These are phyloP conservation scores for Spea hammondii DNA, from an alignment of 2,797 vertebrate species.

Conservation along the genomic window DNA sequence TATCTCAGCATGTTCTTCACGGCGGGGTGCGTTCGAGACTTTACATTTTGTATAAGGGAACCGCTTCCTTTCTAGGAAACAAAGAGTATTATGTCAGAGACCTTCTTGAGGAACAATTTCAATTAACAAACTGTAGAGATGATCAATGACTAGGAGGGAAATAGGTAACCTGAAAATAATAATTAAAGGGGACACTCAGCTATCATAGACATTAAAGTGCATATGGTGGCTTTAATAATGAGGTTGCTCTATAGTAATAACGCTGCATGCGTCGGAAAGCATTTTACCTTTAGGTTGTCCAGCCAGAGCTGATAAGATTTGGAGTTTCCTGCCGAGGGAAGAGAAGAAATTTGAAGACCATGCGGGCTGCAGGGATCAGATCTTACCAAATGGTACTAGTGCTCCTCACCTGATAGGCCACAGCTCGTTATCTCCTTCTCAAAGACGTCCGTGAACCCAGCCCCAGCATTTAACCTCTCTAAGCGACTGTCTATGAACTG, in stretches of 20 bases:
- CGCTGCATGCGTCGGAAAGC: background rate
- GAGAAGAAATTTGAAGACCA: background rate
- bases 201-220: too few relatives aligned
- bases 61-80: constrained; percentile 82
- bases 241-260: background rate
- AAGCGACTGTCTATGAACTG: constrained; percentile 84
- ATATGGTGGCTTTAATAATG: background rate
- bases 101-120: too few relatives aligned
- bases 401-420: constrained; percentile 66
- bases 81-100: too few relatives aligned
- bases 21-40: constrained; percentile 75
- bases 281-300: constrained; percentile 79
- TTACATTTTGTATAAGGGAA: constrained; percentile 82
- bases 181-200: too few relatives aligned
- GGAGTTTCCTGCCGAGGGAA: constrained; percentile 27
- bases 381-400: background rate
- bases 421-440: constrained; percentile 79
- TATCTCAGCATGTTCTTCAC: constrained; percentile 70
- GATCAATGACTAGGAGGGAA: background rate
- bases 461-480: constrained; percentile 76
- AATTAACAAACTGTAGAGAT: too few relatives aligned
- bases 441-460: constrained; percentile 79
- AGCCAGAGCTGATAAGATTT: constrained; percentile 80
- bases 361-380: too few relatives aligned
- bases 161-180: background rate